Base-by-base conservation (phyloP, 2,797 vertebrate species). In the Protosalanx chinensis region DNA sequence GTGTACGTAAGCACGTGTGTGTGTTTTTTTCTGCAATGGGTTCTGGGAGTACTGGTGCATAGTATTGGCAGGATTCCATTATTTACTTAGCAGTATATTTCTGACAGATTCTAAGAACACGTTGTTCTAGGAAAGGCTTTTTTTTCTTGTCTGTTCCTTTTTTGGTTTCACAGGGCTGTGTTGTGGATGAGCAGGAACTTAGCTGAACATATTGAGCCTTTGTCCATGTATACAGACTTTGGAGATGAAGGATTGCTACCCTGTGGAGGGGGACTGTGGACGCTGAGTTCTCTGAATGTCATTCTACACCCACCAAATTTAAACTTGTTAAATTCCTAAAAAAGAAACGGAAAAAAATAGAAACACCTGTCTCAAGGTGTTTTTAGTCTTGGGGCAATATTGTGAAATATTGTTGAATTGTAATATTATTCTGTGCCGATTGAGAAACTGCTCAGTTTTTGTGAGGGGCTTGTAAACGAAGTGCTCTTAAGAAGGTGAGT, bases 101-200 rank as follows among this genome's bases (percentile, higher is more conserved):
- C 79, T 90, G 84, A 88, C 81, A 77, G 74, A 83, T 81, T 85
- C 72, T 69, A 70, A 83, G 88, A 82, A 88, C 86, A 85, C 32
- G 8, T 60, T 83, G 85, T 90, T 70, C 88, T 77, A 68, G 72
- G 62, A 71, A 65, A 76, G 70, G 70, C 56, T 63, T 59, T 69
- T 75, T 66, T 70, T 74, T 68, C 35, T 75, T 60, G 49, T 65
- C 59, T 66, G 56, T 32, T 56, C n/a, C 30, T 51, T 67, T 37
- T 37, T 13, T 3, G 60, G 30, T 30, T 67, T 76, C 72, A 33
- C 59, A 49, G 59, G 12, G 49, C 64, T 70, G 78, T 20, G 37
- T 68, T 72, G 71, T 32, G 66, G 69, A 75, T 81, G 78, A 79
- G 81, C 32, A 73, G 60, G 64, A 75, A 4, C 41, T 13, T 66